These are phyloP conservation scores for Acipenser ruthenus DNA, from an alignment of 2,797 vertebrate genomes.

Conservation along the genomic window DNA sequence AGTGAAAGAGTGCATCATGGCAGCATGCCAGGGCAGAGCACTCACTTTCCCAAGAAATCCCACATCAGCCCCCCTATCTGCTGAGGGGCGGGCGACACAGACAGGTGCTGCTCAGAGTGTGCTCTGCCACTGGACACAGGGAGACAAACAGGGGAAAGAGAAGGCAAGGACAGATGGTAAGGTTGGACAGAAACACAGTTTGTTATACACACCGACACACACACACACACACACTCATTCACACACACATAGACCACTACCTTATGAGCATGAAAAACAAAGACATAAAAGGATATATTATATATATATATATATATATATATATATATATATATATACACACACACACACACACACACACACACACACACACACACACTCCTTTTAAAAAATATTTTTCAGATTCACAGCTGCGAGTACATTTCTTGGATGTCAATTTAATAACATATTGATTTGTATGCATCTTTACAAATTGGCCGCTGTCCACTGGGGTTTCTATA, in stretches of 20 bases:
- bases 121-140: slow-evolving; percentile 63
- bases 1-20: slow-evolving; percentile 35
- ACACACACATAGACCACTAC: not conserved
- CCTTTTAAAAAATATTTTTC: too few relatives aligned
- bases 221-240: slow-evolving; percentile 9
- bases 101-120: slow-evolving; percentile 63
- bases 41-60: slow-evolving; percentile 71
- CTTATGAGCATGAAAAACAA: slow-evolving; percentile 11
- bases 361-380: too few relatives aligned
- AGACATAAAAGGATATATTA: not conserved
- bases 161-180: slow-evolving; percentile 25
- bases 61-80: slow-evolving; percentile 67
- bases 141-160: slow-evolving; percentile 18
- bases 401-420: too few relatives aligned
- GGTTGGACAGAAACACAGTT: slow-evolving; percentile 20
- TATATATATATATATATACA: too few relatives aligned
- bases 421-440: too few relatives aligned
- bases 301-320: too few relatives aligned
- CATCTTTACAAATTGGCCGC: not conserved
- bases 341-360: too few relatives aligned
- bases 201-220: slow-evolving; percentile 25
- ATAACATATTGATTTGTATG: too few relatives aligned
- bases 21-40: slow-evolving; percentile 62
- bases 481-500: not conserved
- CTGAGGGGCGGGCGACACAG: slow-evolving; percentile 54